Base-by-base conservation (phyloP, 2,113 vertebrate species). In the Cinclus mexicanus region DNA sequence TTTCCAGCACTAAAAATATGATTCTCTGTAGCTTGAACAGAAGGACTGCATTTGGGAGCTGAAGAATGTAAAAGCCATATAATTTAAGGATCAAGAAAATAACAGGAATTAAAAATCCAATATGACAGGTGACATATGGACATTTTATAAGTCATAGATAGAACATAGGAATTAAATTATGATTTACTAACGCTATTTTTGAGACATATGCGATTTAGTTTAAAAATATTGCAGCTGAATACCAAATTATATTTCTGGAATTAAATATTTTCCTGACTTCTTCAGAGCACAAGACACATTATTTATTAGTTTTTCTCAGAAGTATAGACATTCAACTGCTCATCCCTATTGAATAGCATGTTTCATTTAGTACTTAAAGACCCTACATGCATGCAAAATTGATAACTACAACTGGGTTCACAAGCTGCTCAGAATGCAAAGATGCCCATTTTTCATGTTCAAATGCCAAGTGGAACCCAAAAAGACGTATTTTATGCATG, bases 311-410 rank as follows among this genome's bases (percentile, higher is more conserved):
- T 88, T 93, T 94, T 42, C 53, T 86, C 50, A 60, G 61, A 92
- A 68, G 46, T 31, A 41, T 63, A 82, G 67, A 26, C 78, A 67
- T 64, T 90, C 80, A 83, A 80, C 59, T 90, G 65, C 78, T 91
- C 80, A 91, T 91, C 70, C 55, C 70, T 86, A 39, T 63, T 83
- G 87, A 95, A 79, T 39, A 83, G 9, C 69, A 57, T 33, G 53
- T 94, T 83, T 89, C 74, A 93, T 77, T 86, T 82, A 77, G 76
- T 53, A 55, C 74, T 70, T 91, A 84, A 64, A 94, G 37, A 86
- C 33, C 49, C 52, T 75, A 67, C 1, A 0, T 91, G 52, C 46
- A 92, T 60, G 56, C 81, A 94, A 95, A 92, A 95, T 82, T 89
- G 59, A 87, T 88, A 90, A 92, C 61, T 77, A 75, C 75, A 89